Percentiles rank a stretch among this genome's conserved stretches.
Conservation (phyloP, 2,888 invertebrate genomes). For the Parapristionchus giblindavisi region DNA sequence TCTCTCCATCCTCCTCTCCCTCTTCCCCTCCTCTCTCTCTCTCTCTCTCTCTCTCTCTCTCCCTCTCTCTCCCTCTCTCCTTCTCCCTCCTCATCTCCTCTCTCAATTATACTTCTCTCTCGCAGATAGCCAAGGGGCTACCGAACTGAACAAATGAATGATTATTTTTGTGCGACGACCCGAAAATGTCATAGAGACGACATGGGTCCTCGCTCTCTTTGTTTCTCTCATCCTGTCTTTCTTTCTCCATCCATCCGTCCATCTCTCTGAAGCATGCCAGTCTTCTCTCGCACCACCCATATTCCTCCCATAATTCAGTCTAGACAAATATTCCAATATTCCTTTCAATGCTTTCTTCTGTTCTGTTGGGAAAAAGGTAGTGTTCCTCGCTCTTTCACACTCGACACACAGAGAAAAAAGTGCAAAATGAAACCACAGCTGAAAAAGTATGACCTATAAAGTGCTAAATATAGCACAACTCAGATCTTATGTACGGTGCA, state of each 20-base stretch:
- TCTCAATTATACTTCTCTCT: neutral
- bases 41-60: neutral
- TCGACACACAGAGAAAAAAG: no score
- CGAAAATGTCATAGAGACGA: neutral
- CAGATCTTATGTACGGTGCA: no score
- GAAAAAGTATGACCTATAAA: no score
- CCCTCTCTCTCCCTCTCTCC: neutral
- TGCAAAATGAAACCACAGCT: no score
- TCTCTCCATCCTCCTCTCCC: neutral
- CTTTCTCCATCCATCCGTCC: neutral
- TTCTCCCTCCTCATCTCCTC: neutral
- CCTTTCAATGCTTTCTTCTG: neutral
- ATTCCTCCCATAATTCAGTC: neutral
- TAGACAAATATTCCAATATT: neutral
- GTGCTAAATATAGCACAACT: no score
- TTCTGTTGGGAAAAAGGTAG: neutral
- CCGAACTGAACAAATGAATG: neutral
- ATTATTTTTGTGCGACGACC: neutral
- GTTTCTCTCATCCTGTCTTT: neutral
- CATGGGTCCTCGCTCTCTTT: neutral
- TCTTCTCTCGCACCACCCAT: neutral
- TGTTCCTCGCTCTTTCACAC: slow-evolving; percentile 5
- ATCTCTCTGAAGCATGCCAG: neutral
- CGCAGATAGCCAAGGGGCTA: neutral
- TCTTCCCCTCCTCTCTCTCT: neutral